phyloP scores from a whole-genome alignment of 2,888 invertebrate genomes.

The Dynastes hyllus region DNA sequence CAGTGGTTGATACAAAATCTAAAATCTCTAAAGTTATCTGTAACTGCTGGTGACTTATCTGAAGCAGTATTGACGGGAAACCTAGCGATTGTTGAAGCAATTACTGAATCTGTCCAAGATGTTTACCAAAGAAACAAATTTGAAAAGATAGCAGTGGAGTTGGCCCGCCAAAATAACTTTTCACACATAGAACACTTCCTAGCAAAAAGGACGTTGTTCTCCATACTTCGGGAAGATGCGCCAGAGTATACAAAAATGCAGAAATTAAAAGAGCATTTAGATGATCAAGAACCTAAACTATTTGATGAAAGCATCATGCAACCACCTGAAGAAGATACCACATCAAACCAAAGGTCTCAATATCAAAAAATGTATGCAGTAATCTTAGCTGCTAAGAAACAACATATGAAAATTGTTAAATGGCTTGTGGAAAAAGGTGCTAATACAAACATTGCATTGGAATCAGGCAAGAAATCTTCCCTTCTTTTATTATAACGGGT shows the following conservation, averaged over 20 bases:
- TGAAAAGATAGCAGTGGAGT: slow-evolving; percentile 3
- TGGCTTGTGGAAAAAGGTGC: slow-evolving; percentile 30
- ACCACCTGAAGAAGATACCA: not conserved
- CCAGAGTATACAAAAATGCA: slow-evolving; percentile 9
- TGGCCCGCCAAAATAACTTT: not conserved
- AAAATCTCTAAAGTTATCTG: not conserved
- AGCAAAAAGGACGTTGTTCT: not conserved
- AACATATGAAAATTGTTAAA: slow-evolving; percentile 2
- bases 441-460: not conserved
- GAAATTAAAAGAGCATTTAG: not conserved
- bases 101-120: not conserved
- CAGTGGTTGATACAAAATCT: slow-evolving; percentile 12
- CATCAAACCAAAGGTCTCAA: not conserved
- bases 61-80: not conserved
- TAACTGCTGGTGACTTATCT: slow-evolving; percentile 12
- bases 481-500: not conserved
- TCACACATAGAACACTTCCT: not conserved
- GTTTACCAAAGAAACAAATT: not conserved
- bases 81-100: not conserved
- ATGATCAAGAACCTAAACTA: not conserved
- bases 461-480: not conserved
- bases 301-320: not conserved
- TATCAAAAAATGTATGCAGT: not conserved
- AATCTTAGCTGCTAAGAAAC: not conserved
- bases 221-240: not conserved